phyloP scores from a whole-genome alignment of 1,140 invertebrate genomes.

The Frieseomelitta varia region DNA sequence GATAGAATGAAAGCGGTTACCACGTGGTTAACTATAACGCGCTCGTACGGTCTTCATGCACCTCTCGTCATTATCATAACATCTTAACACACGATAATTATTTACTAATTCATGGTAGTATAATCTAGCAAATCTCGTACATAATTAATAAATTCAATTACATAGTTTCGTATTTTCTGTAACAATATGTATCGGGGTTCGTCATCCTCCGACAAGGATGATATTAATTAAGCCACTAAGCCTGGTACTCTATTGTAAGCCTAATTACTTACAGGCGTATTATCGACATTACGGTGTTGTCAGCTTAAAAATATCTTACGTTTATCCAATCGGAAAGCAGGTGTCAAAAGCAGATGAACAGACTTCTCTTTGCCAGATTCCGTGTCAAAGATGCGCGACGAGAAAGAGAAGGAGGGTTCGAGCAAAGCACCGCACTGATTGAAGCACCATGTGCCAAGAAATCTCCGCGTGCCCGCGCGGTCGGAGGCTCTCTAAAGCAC shows the following conservation, averaged over 20 bases:
- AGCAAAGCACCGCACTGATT: slow-evolving; percentile 48
- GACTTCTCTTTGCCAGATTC: slow-evolving; percentile 1
- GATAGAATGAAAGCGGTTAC: slow-evolving; percentile 41
- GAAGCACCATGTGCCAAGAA: slow-evolving; percentile 45
- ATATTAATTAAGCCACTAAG: too few species aligned
- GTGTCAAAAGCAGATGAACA: neutral
- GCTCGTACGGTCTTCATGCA: neutral
- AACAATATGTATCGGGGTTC: neutral
- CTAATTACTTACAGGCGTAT: neutral
- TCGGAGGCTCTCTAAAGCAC: slow-evolving; percentile 48
- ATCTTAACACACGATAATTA: slow-evolving; percentile 1
- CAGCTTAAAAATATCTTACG: slow-evolving; percentile 46
- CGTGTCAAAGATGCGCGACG: slow-evolving; percentile 16
- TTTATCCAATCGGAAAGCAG: slow-evolving; percentile 29
- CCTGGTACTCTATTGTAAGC: neutral
- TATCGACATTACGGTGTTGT: neutral
- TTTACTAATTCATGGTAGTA: slow-evolving; percentile 1
- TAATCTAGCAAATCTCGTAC: neutral
- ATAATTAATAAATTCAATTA: neutral
- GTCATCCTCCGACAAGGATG: too few species aligned
- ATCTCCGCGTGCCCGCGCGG: slow-evolving; percentile 50
- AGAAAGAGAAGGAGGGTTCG: slow-evolving; percentile 7
- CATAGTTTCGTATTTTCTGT: neutral
- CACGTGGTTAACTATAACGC: slow-evolving; percentile 57
- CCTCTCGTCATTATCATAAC: slow-evolving; percentile 29